Evolutionary conservation across 2,113 vertebrate species (phyloP).

Genomic region (Gavia stellata): DNA sequence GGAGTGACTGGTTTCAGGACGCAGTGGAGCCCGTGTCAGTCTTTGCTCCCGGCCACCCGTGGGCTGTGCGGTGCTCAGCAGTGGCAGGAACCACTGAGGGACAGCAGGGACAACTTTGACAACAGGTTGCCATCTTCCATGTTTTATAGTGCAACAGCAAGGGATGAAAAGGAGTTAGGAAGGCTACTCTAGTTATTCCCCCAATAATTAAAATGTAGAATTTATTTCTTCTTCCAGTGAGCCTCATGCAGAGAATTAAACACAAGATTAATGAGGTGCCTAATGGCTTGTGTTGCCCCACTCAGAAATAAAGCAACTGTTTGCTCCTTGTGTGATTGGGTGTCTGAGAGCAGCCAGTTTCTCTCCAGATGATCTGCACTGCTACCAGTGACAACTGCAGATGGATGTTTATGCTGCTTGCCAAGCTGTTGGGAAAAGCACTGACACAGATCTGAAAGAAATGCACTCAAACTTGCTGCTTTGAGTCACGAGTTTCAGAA

Average conservation of each 20-base stretch:
- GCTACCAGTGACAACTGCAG: not conserved
- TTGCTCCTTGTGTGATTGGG: not conserved
- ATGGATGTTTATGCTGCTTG: not conserved
- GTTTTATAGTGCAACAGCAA: not conserved
- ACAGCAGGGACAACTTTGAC: not conserved
- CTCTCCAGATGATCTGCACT: not conserved
- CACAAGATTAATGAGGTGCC: slow-evolving; percentile 34
- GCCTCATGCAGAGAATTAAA: slow-evolving; percentile 11
- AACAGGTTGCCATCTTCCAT: not conserved
- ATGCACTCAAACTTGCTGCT: not conserved
- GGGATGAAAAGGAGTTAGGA: not conserved
- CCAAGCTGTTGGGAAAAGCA: not conserved
- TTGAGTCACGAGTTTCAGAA: not conserved
- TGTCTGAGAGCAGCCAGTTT: not conserved
- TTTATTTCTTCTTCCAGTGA: not conserved
- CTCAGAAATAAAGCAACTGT: not conserved
- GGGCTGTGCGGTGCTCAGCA: not conserved
- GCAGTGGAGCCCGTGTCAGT: fast-evolving
- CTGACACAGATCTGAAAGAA: not conserved
- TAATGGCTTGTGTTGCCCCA: slow-evolving; percentile 13
- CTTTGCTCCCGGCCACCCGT: fast-evolving
- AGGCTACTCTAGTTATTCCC: not conserved
- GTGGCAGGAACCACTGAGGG: not conserved
- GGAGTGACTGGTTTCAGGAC: not conserved
- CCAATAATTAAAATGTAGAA: not conserved